Conservation (phyloP, 2,888 invertebrate genomes). For the Protonemura montana region DNA sequence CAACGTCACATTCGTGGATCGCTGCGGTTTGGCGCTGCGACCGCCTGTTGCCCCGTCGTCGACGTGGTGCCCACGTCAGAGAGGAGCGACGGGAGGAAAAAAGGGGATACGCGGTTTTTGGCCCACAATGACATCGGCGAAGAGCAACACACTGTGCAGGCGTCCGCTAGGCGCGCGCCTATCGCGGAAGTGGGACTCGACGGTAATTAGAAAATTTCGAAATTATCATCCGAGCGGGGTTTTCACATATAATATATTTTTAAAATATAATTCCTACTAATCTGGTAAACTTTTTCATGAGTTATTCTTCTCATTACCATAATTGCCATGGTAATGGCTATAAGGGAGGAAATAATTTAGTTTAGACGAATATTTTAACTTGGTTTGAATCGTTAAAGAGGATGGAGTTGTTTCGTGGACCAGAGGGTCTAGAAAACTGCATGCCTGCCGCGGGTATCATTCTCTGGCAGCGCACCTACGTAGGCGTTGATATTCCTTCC, state of each 20-base stretch:
- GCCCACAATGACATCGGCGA: neutral
- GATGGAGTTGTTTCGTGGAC: neutral
- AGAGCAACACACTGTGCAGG: neutral
- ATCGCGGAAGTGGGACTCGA: slow-evolving; percentile 21
- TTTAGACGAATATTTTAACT: slow-evolving; percentile 35
- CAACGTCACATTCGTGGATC: neutral
- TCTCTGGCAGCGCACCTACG: neutral
- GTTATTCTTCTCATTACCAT: slow-evolving; percentile 38
- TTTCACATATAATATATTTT: neutral
- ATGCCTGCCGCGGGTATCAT: neutral
- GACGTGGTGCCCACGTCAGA: neutral
- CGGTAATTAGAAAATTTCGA: slow-evolving; percentile 7
- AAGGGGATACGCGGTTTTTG: slow-evolving; percentile 1
- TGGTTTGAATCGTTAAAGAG: slow-evolving; percentile 24
- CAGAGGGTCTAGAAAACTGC: neutral
- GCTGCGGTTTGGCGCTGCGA: slow-evolving; percentile 17
- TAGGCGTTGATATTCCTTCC: slow-evolving; percentile 14
- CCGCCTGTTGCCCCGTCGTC: slow-evolving; percentile 32
- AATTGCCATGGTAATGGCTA: slow-evolving; percentile 40
- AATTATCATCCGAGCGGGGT: slow-evolving; percentile 19
- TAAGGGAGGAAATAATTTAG: slow-evolving; percentile 41
- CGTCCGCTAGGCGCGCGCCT: neutral
- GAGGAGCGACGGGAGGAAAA: neutral
- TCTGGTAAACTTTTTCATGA: slow-evolving; percentile 39
- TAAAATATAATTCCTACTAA: slow-evolving; percentile 38